Percentiles rank a stretch among this genome's conserved stretches.
Evolutionary conservation across 2,113 vertebrate genomes (phyloP).

Genomic region (Rhynchopsitta pachyrhyncha): DNA sequence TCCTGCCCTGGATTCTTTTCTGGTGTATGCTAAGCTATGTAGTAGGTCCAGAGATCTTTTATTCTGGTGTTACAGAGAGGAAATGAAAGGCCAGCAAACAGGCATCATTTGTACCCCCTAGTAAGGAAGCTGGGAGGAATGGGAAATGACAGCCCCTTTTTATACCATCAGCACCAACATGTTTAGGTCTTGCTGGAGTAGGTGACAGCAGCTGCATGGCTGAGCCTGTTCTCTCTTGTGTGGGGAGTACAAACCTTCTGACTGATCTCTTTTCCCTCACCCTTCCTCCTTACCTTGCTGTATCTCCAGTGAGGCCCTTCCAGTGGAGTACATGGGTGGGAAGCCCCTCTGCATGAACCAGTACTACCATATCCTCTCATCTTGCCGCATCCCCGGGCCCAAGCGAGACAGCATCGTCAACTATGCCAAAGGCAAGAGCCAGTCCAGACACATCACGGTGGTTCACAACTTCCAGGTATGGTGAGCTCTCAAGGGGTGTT

Average conservation of each 20-base stretch:
- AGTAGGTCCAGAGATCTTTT: background rate
- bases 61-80: background rate
- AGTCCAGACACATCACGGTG: slow-evolving; percentile 88
- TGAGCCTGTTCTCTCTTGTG: background rate
- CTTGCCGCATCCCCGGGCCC: slow-evolving; percentile 90
- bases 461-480: slow-evolving; percentile 97
- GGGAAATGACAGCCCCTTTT: background rate
- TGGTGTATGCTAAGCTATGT: background rate
- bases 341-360: slow-evolving; percentile 97
- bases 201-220: background rate
- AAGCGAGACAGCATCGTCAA: slow-evolving; percentile 89
- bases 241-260: background rate
- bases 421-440: slow-evolving; percentile 77
- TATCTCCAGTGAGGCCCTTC: slow-evolving; percentile 83
- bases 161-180: background rate
- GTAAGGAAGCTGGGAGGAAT: background rate
- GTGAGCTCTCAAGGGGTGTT: background rate
- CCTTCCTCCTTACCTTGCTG: background rate
- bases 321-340: slow-evolving; percentile 86
- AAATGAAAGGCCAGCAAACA: background rate
- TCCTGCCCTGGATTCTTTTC: background rate
- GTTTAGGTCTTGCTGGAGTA: background rate
- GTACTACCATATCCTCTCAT: slow-evolving; percentile 95
- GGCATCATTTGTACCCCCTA: background rate
- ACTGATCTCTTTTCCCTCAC: background rate